These are phyloP conservation scores for Andinoacara biseriatus DNA, from an alignment of 2,113 vertebrate species.

Conservation along the genomic window DNA sequence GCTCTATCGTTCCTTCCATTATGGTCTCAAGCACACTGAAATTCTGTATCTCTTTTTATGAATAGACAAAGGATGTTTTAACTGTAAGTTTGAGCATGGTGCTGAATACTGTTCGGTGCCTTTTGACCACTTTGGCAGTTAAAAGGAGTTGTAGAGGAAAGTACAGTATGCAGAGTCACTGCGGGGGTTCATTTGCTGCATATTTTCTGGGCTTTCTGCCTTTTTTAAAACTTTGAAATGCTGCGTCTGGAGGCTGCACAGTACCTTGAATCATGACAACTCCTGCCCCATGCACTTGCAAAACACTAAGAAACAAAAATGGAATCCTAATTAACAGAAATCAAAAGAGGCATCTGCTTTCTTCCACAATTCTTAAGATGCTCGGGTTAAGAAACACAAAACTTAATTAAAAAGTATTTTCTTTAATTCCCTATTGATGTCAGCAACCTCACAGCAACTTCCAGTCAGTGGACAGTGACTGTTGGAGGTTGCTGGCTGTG, in stretches of 20 bases:
- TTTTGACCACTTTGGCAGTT: neutral
- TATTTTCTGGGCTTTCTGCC: neutral
- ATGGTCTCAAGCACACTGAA: neutral
- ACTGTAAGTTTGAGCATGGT: neutral
- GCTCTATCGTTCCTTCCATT: conserved; percentile 18
- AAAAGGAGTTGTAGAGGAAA: conserved; percentile 1
- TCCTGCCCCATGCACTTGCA: neutral
- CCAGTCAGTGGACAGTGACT: neutral
- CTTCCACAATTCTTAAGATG: conserved; percentile 12
- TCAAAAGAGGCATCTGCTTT: conserved; percentile 5
- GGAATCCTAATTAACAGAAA: conserved; percentile 20
- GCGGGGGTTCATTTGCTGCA: neutral
- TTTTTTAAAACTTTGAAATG: neutral
- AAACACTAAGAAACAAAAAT: conserved; percentile 25
- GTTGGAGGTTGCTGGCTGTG: neutral
- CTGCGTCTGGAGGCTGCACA: neutral
- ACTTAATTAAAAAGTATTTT: conserved; percentile 31
- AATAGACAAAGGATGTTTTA: conserved; percentile 39
- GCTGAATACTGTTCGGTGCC: neutral
- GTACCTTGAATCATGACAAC: conserved; percentile 5
- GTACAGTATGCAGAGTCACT: neutral
- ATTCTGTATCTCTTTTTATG: conserved; percentile 10
- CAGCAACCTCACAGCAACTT: neutral
- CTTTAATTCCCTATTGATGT: conserved; percentile 4
- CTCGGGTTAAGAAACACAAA: conserved; percentile 18